Percentiles rank a stretch among this genome's conserved stretches.
These are phyloP conservation scores for Agrilus cyanescens DNA, from an alignment of 2,888 invertebrate genomes.

Conservation along the genomic window DNA sequence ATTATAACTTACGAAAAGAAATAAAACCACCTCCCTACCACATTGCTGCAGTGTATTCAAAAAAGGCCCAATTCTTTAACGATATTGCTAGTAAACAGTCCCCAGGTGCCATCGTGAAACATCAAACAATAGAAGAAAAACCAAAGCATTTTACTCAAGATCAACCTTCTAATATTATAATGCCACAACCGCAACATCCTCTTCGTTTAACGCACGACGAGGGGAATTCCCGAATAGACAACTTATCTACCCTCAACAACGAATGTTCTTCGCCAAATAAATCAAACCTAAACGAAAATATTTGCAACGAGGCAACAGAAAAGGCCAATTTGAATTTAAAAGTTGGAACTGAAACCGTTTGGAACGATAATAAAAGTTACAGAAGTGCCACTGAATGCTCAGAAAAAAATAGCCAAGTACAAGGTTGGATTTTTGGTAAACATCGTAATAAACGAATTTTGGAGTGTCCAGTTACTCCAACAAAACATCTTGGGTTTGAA, in stretches of 20 bases:
- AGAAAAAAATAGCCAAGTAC: too few relatives aligned
- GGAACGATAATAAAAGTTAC: not conserved
- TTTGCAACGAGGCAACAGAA: constrained; percentile 3
- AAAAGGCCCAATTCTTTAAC: constrained; percentile 59
- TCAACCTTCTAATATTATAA: constrained; percentile 19
- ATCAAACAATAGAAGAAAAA: constrained; percentile 12
- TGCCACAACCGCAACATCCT: constrained; percentile 18
- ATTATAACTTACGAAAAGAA: not conserved
- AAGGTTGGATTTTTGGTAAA: constrained; percentile 10
- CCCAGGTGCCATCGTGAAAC: constrained; percentile 10
- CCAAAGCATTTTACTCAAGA: constrained; percentile 22
- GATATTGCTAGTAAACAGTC: constrained; percentile 15
- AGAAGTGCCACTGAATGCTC: too few relatives aligned
- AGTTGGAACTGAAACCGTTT: constrained; percentile 1
- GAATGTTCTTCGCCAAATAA: not conserved
- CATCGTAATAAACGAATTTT: constrained; percentile 14
- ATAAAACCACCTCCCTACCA: constrained; percentile 67
- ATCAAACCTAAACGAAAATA: constrained; percentile 2
- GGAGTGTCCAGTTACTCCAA: constrained; percentile 14
- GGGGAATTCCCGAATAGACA: not conserved
- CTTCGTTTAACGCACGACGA: not conserved
- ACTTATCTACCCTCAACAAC: not conserved
- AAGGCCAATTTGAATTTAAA: constrained; percentile 3
- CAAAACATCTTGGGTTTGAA: too few relatives aligned
- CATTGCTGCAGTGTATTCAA: constrained; percentile 71